Percentiles rank a stretch among this genome's conserved stretches.
Evolutionary conservation across 2,113 vertebrate genomes (phyloP).

Genomic region (Sturnus vulgaris): DNA sequence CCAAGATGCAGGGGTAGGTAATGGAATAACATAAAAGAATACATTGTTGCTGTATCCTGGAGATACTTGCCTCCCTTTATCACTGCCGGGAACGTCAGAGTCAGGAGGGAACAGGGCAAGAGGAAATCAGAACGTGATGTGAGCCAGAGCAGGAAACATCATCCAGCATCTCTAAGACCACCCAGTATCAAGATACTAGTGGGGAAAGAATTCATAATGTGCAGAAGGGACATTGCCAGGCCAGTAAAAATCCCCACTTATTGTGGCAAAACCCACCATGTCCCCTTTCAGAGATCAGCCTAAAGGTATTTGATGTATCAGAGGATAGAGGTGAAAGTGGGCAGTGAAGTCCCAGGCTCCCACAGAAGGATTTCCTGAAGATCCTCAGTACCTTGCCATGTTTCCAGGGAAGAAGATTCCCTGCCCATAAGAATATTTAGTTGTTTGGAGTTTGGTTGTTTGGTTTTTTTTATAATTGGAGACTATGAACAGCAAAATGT

Average conservation of each 20-base stretch:
- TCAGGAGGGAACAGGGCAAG: background rate
- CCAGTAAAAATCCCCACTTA: background rate
- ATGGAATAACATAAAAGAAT: background rate
- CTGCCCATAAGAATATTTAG: background rate
- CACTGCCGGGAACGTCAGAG: background rate
- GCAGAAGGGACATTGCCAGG: background rate
- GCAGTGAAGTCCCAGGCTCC: background rate
- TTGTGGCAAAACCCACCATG: background rate
- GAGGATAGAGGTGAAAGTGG: background rate
- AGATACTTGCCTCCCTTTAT: background rate
- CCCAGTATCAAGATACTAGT: background rate
- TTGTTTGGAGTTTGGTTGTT: background rate
- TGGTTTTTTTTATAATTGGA: background rate
- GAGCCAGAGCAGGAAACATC: background rate
- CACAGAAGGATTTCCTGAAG: background rate
- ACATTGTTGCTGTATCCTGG: background rate
- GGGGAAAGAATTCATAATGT: accelerated
- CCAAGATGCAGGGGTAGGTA: background rate
- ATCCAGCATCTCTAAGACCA: background rate
- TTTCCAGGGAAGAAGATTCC: background rate
- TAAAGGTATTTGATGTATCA: accelerated
- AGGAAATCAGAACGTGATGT: background rate
- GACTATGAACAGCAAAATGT: background rate
- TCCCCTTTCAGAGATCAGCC: background rate
- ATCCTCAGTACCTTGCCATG: background rate